phyloP scores from a whole-genome alignment of 2,888 invertebrate genomes.

The Ryuthela nishihirai region DNA sequence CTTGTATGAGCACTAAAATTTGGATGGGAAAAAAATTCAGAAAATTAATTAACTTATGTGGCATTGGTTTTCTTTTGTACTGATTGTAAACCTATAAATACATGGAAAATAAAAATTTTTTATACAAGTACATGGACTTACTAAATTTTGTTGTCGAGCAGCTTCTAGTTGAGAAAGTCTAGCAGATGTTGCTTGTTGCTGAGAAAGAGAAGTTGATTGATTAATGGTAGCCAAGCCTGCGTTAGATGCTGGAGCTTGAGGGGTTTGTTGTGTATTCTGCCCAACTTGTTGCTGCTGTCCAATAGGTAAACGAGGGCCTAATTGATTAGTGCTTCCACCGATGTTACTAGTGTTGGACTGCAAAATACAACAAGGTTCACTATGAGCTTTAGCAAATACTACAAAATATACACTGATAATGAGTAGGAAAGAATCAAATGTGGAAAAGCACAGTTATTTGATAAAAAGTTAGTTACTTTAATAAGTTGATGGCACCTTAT shows the following conservation, averaged over 20 bases:
- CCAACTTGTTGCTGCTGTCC: constrained; percentile 49
- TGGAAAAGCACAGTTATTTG: no score
- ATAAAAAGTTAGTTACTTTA: no score
- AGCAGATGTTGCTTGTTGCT: constrained; percentile 4
- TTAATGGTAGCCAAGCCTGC: constrained; percentile 11
- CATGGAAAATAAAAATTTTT: not conserved
- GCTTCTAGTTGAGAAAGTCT: constrained; percentile 56
- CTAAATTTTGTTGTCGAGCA: constrained; percentile 69
- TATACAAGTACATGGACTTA: constrained; percentile 20
- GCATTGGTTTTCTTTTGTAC: not conserved
- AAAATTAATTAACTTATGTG: no score
- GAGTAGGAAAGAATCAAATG: no score
- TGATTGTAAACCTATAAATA: not conserved
- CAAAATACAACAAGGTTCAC: not conserved
- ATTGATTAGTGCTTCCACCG: constrained; percentile 54
- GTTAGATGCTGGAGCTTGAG: constrained; percentile 10
- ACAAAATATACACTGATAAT: no score
- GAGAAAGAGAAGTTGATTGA: not conserved
- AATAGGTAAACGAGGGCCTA: constrained; percentile 20
- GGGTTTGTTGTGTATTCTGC: constrained; percentile 6
- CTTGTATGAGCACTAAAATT: no score
- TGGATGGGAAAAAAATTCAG: no score
- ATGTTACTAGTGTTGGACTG: constrained; percentile 42
- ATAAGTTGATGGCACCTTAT: no score
- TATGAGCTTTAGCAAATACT: no score